These are phyloP conservation scores for Xenopus laevis DNA, from an alignment of 2,113 vertebrate species.

Conservation along the genomic window DNA sequence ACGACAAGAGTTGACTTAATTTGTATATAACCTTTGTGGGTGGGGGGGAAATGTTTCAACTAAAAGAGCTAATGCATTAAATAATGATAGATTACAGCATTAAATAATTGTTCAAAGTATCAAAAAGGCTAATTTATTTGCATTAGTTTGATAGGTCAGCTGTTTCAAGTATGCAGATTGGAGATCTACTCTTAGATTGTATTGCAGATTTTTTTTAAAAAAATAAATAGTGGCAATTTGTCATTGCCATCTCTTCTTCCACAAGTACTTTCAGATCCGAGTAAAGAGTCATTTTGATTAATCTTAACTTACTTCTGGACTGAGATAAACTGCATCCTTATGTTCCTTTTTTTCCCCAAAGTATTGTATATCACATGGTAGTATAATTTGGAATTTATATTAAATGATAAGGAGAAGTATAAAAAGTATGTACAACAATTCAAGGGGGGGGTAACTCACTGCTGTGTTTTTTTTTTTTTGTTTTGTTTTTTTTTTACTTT, in stretches of 20 bases:
- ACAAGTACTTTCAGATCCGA: constrained; percentile 75
- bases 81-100: constrained; percentile 57
- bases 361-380: constrained; percentile 42
- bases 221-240: constrained; percentile 94
- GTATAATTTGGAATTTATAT: constrained; percentile 6
- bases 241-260: constrained; percentile 87
- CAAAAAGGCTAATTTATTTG: constrained; percentile 80
- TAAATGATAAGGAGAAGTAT: not conserved
- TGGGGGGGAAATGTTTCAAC: not conserved
- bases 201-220: constrained; percentile 87
- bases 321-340: constrained; percentile 66
- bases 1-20: not conserved
- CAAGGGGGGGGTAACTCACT: not conserved
- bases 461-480: not conserved
- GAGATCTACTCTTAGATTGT: constrained; percentile 81
- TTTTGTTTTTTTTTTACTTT: too few species aligned
- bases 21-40: constrained; percentile 3
- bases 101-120: constrained; percentile 57
- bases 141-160: constrained; percentile 81
- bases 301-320: constrained; percentile 76
- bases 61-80: constrained; percentile 58
- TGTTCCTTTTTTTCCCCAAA: constrained; percentile 68
- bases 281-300: constrained; percentile 84
- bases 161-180: constrained; percentile 80
- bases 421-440: not conserved